Conservation (phyloP, 2,888 invertebrate genomes). For the Eilema depressum region DNA sequence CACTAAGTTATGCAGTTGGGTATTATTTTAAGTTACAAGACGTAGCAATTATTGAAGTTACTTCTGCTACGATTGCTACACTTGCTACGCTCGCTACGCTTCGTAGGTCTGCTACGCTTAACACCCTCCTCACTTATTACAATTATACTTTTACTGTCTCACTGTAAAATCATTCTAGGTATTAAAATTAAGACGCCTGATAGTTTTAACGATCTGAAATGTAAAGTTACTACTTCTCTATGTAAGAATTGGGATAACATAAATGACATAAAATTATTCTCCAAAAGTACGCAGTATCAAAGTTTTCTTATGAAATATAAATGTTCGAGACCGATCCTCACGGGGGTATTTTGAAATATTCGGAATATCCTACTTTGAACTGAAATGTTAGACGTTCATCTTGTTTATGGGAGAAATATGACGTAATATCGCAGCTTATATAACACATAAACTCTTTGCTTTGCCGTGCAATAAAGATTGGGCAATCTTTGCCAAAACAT, state of each 20-base stretch:
- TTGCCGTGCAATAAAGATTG: not conserved
- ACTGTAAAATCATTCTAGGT: too few relatives aligned
- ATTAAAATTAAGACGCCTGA: too few relatives aligned
- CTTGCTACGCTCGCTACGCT: not conserved
- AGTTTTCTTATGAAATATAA: conserved; percentile 11
- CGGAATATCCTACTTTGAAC: conserved; percentile 11
- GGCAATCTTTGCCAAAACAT: not conserved
- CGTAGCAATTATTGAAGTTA: not conserved
- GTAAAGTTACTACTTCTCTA: not conserved
- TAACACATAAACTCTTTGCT: not conserved
- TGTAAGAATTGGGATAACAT: not conserved
- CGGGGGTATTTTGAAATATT: conserved; percentile 4
- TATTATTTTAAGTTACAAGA: not conserved
- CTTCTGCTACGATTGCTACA: not conserved
- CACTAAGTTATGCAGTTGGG: not conserved
- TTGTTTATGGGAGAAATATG: conserved; percentile 5
- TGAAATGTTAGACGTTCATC: conserved; percentile 14
- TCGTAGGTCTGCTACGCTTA: not conserved
- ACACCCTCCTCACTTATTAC: not conserved
- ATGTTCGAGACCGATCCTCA: not conserved
- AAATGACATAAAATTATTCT: conserved; percentile 1
- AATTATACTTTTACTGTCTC: not conserved
- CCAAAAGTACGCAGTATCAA: not conserved
- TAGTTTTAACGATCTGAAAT: not conserved
- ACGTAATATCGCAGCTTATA: not conserved